A percentile compares a stretch with the other conserved stretches of the same genome.
These are phyloP conservation scores for Drosophila yooni DNA, from an alignment of 2,888 invertebrate species.

Conservation along the genomic window DNA sequence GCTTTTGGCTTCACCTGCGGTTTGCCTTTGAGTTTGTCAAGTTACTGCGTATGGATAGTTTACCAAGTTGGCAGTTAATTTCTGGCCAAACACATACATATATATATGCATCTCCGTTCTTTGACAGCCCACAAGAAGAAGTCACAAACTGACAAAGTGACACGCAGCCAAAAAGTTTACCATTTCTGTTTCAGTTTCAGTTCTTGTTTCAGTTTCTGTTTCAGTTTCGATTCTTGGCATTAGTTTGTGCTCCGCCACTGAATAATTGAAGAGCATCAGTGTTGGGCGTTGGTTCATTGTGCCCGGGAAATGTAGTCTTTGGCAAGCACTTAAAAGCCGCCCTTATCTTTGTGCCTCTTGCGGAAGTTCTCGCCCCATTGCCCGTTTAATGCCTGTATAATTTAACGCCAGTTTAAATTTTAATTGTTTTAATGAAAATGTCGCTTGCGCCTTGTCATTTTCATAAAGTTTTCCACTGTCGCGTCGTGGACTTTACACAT, in stretches of 20 bases:
- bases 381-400: constrained; percentile 80
- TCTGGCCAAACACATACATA: constrained; percentile 36
- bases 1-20: constrained; percentile 52
- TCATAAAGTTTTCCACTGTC: constrained; percentile 72
- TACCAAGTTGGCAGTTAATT: constrained; percentile 60
- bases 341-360: constrained; percentile 32
- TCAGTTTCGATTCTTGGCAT: constrained; percentile 11
- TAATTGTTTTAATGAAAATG: constrained; percentile 83
- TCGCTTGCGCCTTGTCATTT: constrained; percentile 78
- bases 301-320: constrained; percentile 14
- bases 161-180: constrained; percentile 54
- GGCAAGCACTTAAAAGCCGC: constrained; percentile 46
- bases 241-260: constrained; percentile 37
- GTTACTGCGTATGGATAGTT: constrained; percentile 37
- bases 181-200: constrained; percentile 26
- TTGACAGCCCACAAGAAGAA: constrained; percentile 43
- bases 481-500: constrained; percentile 67
- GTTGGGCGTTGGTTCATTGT: constrained; percentile 33
- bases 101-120: constrained; percentile 15
- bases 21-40: constrained; percentile 64
- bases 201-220: constrained; percentile 19
- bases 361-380: constrained; percentile 49
- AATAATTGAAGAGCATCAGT: constrained; percentile 61
- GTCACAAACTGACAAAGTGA: constrained; percentile 71
- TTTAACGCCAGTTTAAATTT: constrained; percentile 84